Evolutionary conservation across 2,888 invertebrate genomes (phyloP).

Genomic region (Lymantria monacha): DNA sequence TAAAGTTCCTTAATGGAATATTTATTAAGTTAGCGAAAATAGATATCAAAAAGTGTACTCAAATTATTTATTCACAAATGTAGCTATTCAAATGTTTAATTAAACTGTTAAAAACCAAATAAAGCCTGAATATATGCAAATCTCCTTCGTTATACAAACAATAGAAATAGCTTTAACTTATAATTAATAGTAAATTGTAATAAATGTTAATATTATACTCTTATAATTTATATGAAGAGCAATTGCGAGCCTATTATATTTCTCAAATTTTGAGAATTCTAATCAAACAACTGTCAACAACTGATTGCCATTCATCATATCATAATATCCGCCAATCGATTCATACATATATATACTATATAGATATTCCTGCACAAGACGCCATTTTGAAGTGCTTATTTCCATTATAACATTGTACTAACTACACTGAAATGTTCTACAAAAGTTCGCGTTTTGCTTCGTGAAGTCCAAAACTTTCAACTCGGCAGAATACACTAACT

Average conservation of each 20-base stretch:
- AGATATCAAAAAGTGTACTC: too few relatives aligned
- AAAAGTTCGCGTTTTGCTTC: constrained; percentile 83
- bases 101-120: too few relatives aligned
- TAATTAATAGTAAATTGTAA: too few relatives aligned
- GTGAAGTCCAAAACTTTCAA: constrained; percentile 80
- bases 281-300: constrained; percentile 42
- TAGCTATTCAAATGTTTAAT: too few relatives aligned
- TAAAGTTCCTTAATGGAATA: too few relatives aligned
- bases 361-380: constrained; percentile 67
- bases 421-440: constrained; percentile 83
- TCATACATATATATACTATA: constrained; percentile 59
- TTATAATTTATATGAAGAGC: not conserved
- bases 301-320: constrained; percentile 48
- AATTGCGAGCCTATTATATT: not conserved
- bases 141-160: too few relatives aligned
- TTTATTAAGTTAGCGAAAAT: too few relatives aligned
- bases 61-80: too few relatives aligned
- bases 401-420: constrained; percentile 83
- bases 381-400: constrained; percentile 83
- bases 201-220: not conserved
- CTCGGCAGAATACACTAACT: constrained; percentile 68
- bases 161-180: too few relatives aligned
- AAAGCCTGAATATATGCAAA: too few relatives aligned
- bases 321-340: constrained; percentile 60
- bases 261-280: constrained; percentile 9